Conservation (phyloP, 2,113 vertebrate genomes). For the Jaculus jaculus region DNA sequence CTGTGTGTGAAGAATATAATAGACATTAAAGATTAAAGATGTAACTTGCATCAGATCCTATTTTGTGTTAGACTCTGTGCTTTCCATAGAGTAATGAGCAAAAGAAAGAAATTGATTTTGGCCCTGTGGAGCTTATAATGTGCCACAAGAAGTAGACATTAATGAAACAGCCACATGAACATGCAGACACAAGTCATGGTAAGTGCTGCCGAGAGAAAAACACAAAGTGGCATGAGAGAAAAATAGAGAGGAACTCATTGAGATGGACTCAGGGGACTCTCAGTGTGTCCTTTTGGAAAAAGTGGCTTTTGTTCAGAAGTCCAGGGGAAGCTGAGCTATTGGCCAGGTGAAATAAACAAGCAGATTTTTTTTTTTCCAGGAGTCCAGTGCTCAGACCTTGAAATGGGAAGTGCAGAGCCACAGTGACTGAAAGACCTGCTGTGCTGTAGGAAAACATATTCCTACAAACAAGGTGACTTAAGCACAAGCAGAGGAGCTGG, state of each 20-base stretch:
- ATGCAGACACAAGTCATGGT: not conserved
- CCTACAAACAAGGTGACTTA: not conserved
- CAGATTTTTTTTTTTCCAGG: not conserved
- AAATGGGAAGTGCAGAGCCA: not conserved
- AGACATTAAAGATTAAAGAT: not conserved
- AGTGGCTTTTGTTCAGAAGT: not conserved
- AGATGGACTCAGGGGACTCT: not conserved
- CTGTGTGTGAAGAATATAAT: not conserved
- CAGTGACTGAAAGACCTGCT: not conserved
- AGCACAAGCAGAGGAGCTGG: not conserved
- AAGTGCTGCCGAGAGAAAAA: not conserved
- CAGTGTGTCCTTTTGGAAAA: not conserved
- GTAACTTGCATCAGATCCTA: not conserved
- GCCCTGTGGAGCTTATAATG: not conserved
- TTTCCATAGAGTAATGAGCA: not conserved
- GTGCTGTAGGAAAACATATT: not conserved
- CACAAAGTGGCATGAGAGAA: not conserved
- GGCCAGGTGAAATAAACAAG: not conserved
- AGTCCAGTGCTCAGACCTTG: not conserved
- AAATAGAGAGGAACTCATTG: not conserved
- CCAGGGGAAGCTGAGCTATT: not conserved
- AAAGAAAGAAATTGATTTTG: not conserved
- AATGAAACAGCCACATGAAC: not conserved
- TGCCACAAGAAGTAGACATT: not conserved
- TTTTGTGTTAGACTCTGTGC: not conserved